Conservation (phyloP, 2,888 invertebrate genomes). For the Scelioninae gen. 1 region DNA sequence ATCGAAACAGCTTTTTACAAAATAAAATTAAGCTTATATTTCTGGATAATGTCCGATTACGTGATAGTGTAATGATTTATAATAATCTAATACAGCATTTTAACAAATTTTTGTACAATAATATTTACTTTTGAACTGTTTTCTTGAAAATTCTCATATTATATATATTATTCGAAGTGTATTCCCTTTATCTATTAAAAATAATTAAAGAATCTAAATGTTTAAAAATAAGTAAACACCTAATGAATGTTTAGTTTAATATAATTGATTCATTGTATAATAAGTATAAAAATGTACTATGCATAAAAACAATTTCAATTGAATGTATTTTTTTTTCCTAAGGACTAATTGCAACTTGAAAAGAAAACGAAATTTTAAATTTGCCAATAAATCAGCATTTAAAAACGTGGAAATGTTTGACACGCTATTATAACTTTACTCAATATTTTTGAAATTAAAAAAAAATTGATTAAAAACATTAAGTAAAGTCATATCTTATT, state of each 20-base stretch:
- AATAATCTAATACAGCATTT: neutral
- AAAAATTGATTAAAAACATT: neutral
- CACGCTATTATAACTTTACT: no score
- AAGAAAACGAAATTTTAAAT: neutral
- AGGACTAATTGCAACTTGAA: neutral
- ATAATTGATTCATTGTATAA: neutral
- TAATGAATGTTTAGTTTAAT: neutral
- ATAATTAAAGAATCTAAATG: neutral
- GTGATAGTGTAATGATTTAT: neutral
- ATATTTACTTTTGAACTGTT: constrained; percentile 10
- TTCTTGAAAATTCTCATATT: no score
- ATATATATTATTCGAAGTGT: no score
- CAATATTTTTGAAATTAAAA: no score
- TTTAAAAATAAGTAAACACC: neutral
- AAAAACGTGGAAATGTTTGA: neutral
- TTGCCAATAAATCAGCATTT: neutral
- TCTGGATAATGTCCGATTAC: neutral
- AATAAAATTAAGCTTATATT: no score
- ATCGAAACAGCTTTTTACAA: no score
- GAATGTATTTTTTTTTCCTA: neutral
- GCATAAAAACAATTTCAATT: neutral
- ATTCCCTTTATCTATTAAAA: no score
- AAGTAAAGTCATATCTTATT: neutral
- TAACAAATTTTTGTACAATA: neutral
- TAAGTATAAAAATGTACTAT: neutral